Conservation (phyloP, 2,888 invertebrate species). For the Ctenicera cuprea region DNA sequence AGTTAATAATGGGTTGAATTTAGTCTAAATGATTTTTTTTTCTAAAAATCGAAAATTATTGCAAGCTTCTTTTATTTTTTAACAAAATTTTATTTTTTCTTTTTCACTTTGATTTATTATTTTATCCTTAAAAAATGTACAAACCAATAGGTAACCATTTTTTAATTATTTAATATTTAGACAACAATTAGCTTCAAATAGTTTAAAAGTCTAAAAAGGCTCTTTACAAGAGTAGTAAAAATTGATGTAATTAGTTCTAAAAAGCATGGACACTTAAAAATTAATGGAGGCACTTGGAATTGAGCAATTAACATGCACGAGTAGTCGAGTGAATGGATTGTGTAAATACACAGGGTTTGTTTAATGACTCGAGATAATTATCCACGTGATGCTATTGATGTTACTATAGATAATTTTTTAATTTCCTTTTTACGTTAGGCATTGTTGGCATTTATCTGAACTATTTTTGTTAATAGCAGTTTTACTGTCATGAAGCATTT, state of each 20-base stretch:
- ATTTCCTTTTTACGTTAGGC: neutral
- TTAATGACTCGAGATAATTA: slow-evolving; percentile 3
- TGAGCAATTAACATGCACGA: neutral
- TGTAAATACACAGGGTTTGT: neutral
- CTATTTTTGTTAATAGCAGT: neutral
- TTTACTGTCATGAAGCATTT: neutral
- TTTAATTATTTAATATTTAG: too few species aligned
- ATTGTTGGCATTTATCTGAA: neutral
- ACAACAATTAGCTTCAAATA: neutral
- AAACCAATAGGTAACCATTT: too few species aligned
- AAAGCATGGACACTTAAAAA: neutral
- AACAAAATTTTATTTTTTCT: too few species aligned
- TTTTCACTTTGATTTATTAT: too few species aligned
- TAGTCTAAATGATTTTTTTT: too few species aligned
- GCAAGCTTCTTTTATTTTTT: too few species aligned
- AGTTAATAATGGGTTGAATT: too few species aligned
- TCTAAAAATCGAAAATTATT: too few species aligned
- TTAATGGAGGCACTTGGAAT: neutral
- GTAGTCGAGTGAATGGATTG: too few species aligned
- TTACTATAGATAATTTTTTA: neutral
- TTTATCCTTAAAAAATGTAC: too few species aligned
- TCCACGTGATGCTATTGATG: neutral
- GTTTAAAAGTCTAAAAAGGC: neutral
- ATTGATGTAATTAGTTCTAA: neutral
- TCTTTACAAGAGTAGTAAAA: neutral